Percentiles rank a stretch among this genome's conserved stretches.
Evolutionary conservation across 2,888 invertebrate genomes (phyloP).

Genomic region (Amphimallon solstitiale): DNA sequence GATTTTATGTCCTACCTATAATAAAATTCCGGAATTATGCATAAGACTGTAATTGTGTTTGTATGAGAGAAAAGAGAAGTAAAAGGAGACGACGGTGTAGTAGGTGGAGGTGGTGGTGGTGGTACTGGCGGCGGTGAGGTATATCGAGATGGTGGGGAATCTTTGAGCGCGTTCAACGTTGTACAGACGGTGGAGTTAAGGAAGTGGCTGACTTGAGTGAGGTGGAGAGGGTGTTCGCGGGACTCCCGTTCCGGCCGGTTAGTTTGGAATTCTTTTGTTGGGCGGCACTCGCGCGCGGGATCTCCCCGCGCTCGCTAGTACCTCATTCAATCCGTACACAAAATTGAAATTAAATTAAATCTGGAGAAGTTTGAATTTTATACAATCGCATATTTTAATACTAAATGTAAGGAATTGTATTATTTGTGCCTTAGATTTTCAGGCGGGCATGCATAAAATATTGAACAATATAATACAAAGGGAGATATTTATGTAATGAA

Average conservation of each 20-base stretch:
- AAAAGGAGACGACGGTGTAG: background rate
- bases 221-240: background rate
- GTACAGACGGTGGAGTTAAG: background rate
- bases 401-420: slow-evolving; percentile 34
- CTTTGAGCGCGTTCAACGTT: too few relatives aligned
- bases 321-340: slow-evolving; percentile 43
- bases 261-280: slow-evolving; percentile 46
- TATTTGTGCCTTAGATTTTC: background rate
- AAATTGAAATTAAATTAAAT: slow-evolving; percentile 48
- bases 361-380: slow-evolving; percentile 46
- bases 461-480: too few relatives aligned
- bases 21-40: slow-evolving; percentile 57
- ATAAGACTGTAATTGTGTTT: slow-evolving; percentile 57
- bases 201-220: background rate
- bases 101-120: too few relatives aligned
- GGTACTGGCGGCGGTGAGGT: background rate
- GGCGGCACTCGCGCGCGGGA: slow-evolving; percentile 5
- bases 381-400: slow-evolving; percentile 43
- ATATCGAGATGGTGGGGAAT: background rate
- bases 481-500: too few relatives aligned
- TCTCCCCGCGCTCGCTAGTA: background rate
- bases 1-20: slow-evolving; percentile 54
- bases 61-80: slow-evolving; percentile 39
- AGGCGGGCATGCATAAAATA: background rate
- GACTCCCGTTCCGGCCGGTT: slow-evolving; percentile 33